These are phyloP conservation scores for Phenganax stokvisi DNA, from an alignment of 92 coral and sea anemone genomes.

Conservation along the genomic window DNA sequence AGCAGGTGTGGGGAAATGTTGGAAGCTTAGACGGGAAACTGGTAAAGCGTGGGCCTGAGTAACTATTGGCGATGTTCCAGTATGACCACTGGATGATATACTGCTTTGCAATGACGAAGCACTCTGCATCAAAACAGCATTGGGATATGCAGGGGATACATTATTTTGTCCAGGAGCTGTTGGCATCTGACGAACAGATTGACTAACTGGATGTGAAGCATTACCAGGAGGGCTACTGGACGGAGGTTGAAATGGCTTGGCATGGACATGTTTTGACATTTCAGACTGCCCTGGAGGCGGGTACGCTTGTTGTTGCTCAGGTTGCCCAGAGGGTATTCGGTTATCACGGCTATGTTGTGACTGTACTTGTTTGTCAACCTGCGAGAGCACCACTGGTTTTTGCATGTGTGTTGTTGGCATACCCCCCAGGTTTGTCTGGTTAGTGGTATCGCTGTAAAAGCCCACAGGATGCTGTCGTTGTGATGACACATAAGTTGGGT, in stretches of 20 bases:
- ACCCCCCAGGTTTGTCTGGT: slow-evolving; percentile 43
- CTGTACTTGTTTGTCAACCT: slow-evolving; percentile 42
- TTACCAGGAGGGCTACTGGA: slow-evolving; percentile 70
- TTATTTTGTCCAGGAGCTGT: slow-evolving; percentile 50
- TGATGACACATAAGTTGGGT: slow-evolving; percentile 3
- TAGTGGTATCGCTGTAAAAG: slow-evolving; percentile 10
- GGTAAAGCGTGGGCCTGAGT: slow-evolving; percentile 75
- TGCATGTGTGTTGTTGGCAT: slow-evolving; percentile 48
- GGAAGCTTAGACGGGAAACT: slow-evolving; percentile 60
- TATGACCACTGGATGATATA: slow-evolving; percentile 63
- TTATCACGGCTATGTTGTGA: slow-evolving; percentile 53
- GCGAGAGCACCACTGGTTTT: slow-evolving; percentile 60
- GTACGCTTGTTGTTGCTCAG: slow-evolving; percentile 54
- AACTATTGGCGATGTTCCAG: slow-evolving; percentile 83
- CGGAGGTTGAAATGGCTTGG: slow-evolving; percentile 99
- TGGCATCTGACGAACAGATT: slow-evolving; percentile 22
- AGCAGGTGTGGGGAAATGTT: slow-evolving; percentile 63
- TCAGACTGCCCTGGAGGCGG: slow-evolving; percentile 63
- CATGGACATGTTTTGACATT: slow-evolving; percentile 85
- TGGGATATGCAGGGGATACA: slow-evolving; percentile 48
- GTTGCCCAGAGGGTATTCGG: slow-evolving; percentile 52
- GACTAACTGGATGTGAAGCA: slow-evolving; percentile 23
- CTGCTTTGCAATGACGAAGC: slow-evolving; percentile 64
- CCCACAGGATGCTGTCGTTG: slow-evolving; percentile 19
- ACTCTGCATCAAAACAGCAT: slow-evolving; percentile 54